phyloP scores from a whole-genome alignment of 2,888 invertebrate species.

The Andrena bucephala region DNA sequence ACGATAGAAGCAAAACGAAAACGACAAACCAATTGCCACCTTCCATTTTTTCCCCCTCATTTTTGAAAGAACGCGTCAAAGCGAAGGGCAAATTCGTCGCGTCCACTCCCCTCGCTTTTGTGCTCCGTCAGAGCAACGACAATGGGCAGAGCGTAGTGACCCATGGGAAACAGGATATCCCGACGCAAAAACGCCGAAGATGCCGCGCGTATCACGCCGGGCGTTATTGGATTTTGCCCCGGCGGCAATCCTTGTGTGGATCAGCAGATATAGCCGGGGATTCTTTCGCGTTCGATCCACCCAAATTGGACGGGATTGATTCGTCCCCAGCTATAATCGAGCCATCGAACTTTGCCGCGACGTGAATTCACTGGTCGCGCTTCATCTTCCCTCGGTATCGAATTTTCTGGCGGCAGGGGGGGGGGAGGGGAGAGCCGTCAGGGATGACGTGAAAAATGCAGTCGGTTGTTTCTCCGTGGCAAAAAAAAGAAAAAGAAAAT shows the following conservation, averaged over 20 bases:
- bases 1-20: background rate
- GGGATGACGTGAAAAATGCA: conserved; percentile 12
- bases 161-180: conserved; percentile 54
- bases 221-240: conserved; percentile 65
- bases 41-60: background rate
- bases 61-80: background rate
- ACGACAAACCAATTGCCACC: background rate
- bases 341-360: conserved; percentile 16
- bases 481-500: background rate
- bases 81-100: conserved; percentile 30
- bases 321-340: conserved; percentile 11
- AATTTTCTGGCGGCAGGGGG: background rate
- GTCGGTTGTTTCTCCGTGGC: background rate
- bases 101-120: conserved; percentile 22
- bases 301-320: conserved; percentile 38
- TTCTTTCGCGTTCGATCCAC: conserved; percentile 14
- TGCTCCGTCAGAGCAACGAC: conserved; percentile 10
- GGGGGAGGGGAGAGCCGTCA: background rate
- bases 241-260: conserved; percentile 44
- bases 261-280: background rate
- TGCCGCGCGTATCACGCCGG: conserved; percentile 56
- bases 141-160: conserved; percentile 10
- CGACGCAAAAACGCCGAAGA: conserved; percentile 63
- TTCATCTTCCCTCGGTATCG: conserved; percentile 12
- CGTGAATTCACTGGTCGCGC: conserved; percentile 27